These are phyloP conservation scores for Pterophyllum scalare DNA, from an alignment of 2,113 vertebrate species.

Conservation along the genomic window DNA sequence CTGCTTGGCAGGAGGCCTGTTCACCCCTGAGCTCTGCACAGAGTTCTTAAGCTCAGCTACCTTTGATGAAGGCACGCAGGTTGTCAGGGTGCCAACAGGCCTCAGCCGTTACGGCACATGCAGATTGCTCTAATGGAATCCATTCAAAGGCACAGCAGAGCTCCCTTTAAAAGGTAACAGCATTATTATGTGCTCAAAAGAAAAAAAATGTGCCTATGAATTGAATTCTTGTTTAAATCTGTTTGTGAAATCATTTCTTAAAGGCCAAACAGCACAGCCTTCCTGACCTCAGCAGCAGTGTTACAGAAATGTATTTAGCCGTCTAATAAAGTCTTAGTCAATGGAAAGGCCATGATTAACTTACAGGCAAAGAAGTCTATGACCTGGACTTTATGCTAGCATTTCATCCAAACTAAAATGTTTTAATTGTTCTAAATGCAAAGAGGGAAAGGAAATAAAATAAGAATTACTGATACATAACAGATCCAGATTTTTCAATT, in stretches of 20 bases:
- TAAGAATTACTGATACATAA: neutral
- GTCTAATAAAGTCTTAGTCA: neutral
- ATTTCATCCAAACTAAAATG: neutral
- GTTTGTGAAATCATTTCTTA: neutral
- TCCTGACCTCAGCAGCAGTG: neutral
- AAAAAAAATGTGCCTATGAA: neutral
- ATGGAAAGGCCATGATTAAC: neutral
- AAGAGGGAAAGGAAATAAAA: neutral
- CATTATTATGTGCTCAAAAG: neutral
- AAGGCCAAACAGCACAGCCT: neutral
- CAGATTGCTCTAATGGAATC: conserved; percentile 41
- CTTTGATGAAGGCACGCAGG: conserved; percentile 67
- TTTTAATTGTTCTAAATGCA: neutral
- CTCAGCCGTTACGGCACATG: conserved; percentile 31
- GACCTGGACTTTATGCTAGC: neutral
- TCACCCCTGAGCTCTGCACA: conserved; percentile 55
- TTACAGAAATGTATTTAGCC: neutral
- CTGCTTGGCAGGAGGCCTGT: conserved; percentile 59
- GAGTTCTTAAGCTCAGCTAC: conserved; percentile 52
- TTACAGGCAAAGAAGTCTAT: neutral
- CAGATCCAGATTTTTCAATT: neutral
- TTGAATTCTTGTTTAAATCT: neutral
- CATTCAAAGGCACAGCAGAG: conserved; percentile 29
- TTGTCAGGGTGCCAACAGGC: conserved; percentile 56
- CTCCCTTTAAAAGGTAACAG: conserved; percentile 19